Conservation (phyloP, 2,888 invertebrate genomes). For the Tenthredo scrophulariae region DNA sequence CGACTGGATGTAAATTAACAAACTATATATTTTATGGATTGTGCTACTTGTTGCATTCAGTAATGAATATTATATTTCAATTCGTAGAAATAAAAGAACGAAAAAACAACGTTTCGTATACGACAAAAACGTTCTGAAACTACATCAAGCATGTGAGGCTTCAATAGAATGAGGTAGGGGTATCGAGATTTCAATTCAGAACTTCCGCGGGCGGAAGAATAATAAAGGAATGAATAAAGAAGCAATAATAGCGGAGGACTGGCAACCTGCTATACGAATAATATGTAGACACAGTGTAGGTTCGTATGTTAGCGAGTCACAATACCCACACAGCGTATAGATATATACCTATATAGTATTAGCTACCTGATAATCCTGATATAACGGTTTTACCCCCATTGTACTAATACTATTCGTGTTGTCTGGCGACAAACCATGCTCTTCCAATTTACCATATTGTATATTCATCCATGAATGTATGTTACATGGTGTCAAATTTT, state of each 20-base stretch:
- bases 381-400: conserved; percentile 30
- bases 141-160: neutral
- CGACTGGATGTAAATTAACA: neutral
- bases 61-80: too few species aligned
- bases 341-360: neutral
- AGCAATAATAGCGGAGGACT: neutral
- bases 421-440: neutral
- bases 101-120: neutral
- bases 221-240: neutral
- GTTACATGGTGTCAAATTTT: neutral
- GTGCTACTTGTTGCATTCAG: neutral
- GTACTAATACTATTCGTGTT: conserved; percentile 22
- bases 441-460: neutral
- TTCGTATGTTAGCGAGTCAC: neutral
- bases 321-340: conserved; percentile 6
- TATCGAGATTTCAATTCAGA: neutral
- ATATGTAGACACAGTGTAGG: neutral
- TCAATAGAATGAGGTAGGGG: neutral
- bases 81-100: neutral
- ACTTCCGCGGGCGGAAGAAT: neutral
- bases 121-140: neutral
- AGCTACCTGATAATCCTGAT: neutral
- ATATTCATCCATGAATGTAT: neutral
- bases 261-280: neutral
- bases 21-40: neutral